Evolutionary conservation across 2,113 vertebrate species (phyloP).

Genomic region (Gallinago paraguaiae): DNA sequence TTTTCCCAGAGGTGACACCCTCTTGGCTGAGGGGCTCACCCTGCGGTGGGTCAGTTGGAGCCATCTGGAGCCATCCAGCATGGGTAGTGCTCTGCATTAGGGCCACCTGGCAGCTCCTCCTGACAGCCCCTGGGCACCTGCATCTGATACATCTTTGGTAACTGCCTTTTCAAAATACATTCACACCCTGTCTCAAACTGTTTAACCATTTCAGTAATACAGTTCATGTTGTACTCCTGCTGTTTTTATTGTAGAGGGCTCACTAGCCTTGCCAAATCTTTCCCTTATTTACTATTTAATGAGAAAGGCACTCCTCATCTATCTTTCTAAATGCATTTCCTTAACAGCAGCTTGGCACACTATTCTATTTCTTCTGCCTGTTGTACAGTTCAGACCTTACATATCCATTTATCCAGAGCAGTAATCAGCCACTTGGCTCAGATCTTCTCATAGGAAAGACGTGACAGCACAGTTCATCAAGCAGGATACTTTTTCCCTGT

Average conservation of each 20-base stretch:
- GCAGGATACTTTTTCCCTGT: neutral
- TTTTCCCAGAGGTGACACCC: neutral
- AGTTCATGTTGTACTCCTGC: neutral
- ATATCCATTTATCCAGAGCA: neutral
- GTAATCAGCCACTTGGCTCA: neutral
- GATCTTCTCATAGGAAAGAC: neutral
- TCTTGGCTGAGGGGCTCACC: neutral
- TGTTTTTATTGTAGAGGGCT: neutral
- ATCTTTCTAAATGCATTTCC: neutral
- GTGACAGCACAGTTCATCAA: neutral
- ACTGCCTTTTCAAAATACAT: neutral
- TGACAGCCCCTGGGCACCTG: neutral
- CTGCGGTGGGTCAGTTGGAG: rapidly evolving
- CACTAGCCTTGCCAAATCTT: neutral
- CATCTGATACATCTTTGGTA: neutral
- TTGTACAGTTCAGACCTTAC: neutral
- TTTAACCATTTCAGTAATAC: neutral
- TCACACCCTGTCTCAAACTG: neutral
- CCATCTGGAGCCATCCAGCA: rapidly evolving
- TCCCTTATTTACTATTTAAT: neutral
- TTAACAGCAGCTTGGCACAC: neutral
- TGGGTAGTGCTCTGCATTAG: neutral
- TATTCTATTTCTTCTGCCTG: neutral
- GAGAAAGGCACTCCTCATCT: neutral
- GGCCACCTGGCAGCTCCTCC: neutral